Evolutionary conservation across 2,888 invertebrate genomes (phyloP), one percentile per base, ranked within the genome.

Genomic region (Aphidoletes aphidimyza): DNA sequence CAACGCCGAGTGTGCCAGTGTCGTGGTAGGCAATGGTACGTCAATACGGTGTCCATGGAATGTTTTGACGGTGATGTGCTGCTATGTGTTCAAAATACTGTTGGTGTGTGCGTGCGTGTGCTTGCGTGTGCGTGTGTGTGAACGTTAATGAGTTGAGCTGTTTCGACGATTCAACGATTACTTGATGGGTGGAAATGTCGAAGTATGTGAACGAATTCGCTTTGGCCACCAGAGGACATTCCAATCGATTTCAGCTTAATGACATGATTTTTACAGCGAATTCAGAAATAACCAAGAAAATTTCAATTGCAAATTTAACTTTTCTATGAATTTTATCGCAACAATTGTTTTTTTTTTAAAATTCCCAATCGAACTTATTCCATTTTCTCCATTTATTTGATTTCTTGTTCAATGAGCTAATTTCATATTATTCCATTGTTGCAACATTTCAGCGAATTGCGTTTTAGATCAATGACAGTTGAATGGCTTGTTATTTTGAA

Each of bases 151-250:
- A n/a, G n/a, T n/a, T 69, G 30, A 30, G 69, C 2, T 30, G 69
- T 69, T 69, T 30, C 17, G 69, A 69, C 54, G 54, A 54, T 26
- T 9, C 2, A 69, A 69, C 69, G 69, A 69, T 69, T 30, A 69
- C 69, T 30, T 6, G 34, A 69, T 69, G 69, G 30, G 30, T 69
- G 69, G 30, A 34, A 69, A 69, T 69, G 69, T 30, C 30, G 69
- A 14, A 69, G 8, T 69, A 14, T 30, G 0, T 1, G 14, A 34
- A 30, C n/a, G 69, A 69, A 69, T 69, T 69, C 69, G 69, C 69
- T 69, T 26, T 17, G 8, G 14, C 69, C 69, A 69, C 30, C 69
- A 69, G 69, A 34, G 34, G 69, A n/a, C 54, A 54, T 2, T 22
- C 3, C 22, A 54, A 54, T 54, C 69, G 69, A 8, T 11, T 14